A percentile compares a stretch with the other conserved stretches of the same genome.
These are phyloP conservation scores for Sisyra nigra DNA, from an alignment of 2,888 invertebrate genomes.

Conservation along the genomic window DNA sequence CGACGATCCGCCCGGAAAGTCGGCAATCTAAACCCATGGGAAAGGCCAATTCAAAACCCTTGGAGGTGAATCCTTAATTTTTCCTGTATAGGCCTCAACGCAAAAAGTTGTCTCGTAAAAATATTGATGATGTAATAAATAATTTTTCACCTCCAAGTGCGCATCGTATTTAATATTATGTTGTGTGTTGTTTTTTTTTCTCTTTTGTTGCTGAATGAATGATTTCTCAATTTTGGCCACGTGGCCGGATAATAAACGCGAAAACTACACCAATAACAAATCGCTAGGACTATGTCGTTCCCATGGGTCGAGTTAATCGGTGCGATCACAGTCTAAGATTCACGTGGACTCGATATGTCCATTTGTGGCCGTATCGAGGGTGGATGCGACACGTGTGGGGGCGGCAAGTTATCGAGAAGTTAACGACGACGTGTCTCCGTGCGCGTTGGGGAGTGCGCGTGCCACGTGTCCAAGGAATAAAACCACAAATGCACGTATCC, in stretches of 20 bases:
- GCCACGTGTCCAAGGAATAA: background rate
- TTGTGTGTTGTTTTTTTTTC: too few relatives aligned
- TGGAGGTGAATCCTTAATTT: too few relatives aligned
- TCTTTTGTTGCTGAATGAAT: too few relatives aligned
- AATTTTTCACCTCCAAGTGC: background rate
- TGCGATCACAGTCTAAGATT: slow-evolving; percentile 20
- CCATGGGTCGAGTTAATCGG: background rate
- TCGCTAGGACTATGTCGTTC: slow-evolving; percentile 6
- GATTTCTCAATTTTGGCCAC: slow-evolving; percentile 16
- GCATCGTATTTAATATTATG: background rate
- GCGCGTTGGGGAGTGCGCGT: slow-evolving; percentile 15
- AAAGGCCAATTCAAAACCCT: too few relatives aligned
- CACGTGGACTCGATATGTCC: slow-evolving; percentile 20
- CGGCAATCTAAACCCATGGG: slow-evolving; percentile 1
- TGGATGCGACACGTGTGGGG: slow-evolving; percentile 25
- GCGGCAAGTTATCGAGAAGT: slow-evolving; percentile 24
- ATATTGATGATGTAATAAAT: too few relatives aligned
- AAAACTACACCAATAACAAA: slow-evolving; percentile 30
- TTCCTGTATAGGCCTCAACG: too few relatives aligned
- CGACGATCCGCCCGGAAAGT: slow-evolving; percentile 3
- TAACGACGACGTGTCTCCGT: slow-evolving; percentile 14
- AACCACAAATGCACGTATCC: too few relatives aligned
- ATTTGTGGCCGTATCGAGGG: slow-evolving; percentile 27
- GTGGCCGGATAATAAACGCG: slow-evolving; percentile 31
- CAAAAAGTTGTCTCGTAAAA: too few relatives aligned